phyloP scores from a whole-genome alignment of 2,113 vertebrate species.

The Peucedramus taeniatus region DNA sequence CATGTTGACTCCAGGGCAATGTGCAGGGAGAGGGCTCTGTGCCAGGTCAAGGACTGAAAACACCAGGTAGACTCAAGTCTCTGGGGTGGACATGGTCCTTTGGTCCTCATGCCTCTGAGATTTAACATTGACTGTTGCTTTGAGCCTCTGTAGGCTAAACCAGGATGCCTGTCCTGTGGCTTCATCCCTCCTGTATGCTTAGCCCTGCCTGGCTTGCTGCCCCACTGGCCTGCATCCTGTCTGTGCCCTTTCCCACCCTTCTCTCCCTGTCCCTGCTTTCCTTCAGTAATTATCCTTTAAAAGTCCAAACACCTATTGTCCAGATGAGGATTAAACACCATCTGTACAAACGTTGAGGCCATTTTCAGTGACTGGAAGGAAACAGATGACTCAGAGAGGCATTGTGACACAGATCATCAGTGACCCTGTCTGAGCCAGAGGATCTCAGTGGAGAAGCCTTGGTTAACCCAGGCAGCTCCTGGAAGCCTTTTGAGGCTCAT shows the following conservation, averaged over 20 bases:
- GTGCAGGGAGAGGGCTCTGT: background rate
- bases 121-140: background rate
- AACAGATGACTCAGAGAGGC: conserved; percentile 41
- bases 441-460: background rate
- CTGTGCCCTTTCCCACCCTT: background rate
- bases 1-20: background rate
- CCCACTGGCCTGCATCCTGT: background rate
- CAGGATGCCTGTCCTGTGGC: background rate
- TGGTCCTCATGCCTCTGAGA: background rate
- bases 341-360: conserved; percentile 61
- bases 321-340: conserved; percentile 45
- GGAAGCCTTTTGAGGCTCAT: background rate
- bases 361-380: conserved; percentile 11
- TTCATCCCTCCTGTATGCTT: background rate
- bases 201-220: background rate
- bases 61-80: background rate
- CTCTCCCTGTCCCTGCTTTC: background rate
- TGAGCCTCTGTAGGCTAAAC: background rate
- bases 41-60: background rate
- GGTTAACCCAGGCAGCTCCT: background rate
- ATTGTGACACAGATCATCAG: background rate
- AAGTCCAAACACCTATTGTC: conserved; percentile 8
- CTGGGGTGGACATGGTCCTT: background rate
- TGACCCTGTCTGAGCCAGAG: background rate
- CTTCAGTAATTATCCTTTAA: background rate